These are phyloP conservation scores for Pseudeuparius sepicola DNA, from an alignment of 2,888 invertebrate genomes.

Conservation along the genomic window DNA sequence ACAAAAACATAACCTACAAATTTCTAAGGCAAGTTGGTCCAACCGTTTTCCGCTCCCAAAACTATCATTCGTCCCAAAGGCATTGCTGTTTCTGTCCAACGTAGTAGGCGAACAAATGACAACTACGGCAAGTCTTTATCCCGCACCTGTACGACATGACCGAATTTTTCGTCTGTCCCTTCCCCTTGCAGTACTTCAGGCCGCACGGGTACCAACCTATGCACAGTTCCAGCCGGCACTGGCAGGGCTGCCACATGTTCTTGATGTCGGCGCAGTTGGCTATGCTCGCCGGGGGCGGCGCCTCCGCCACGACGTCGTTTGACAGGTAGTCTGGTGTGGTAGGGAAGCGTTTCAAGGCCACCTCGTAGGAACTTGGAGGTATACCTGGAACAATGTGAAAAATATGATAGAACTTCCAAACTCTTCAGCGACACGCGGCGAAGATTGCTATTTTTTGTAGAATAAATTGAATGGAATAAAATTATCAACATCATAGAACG, in stretches of 20 bases:
- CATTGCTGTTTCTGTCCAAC: conserved; percentile 75
- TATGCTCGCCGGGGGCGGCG: conserved; percentile 25
- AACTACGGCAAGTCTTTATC: conserved; percentile 89
- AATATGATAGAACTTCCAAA: too few relatives aligned
- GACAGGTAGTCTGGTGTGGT: conserved; percentile 29
- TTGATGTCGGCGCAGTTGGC: conserved; percentile 56
- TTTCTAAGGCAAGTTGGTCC: too few relatives aligned
- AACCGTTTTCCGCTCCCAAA: too few relatives aligned
- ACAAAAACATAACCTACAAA: too few relatives aligned
- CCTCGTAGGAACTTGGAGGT: conserved; percentile 60
- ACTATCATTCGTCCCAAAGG: conserved; percentile 61
- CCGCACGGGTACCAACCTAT: conserved; percentile 96
- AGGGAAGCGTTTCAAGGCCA: conserved; percentile 64
- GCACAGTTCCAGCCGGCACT: conserved; percentile 78
- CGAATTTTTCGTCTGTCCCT: conserved; percentile 45
- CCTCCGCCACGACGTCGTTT: conserved; percentile 20
- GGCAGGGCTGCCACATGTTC: conserved; percentile 63
- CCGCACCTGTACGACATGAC: conserved; percentile 78
- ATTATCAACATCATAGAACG: too few relatives aligned
- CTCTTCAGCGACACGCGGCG: too few relatives aligned
- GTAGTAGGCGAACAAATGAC: conserved; percentile 79
- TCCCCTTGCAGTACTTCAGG: conserved; percentile 78
- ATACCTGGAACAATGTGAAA: conserved; percentile 48
- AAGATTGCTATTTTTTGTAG: too few relatives aligned
- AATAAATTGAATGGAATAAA: too few relatives aligned